Evolutionary conservation across 2,797 vertebrate genomes (phyloP).

Genomic region (Mionectes olivaceus): DNA sequence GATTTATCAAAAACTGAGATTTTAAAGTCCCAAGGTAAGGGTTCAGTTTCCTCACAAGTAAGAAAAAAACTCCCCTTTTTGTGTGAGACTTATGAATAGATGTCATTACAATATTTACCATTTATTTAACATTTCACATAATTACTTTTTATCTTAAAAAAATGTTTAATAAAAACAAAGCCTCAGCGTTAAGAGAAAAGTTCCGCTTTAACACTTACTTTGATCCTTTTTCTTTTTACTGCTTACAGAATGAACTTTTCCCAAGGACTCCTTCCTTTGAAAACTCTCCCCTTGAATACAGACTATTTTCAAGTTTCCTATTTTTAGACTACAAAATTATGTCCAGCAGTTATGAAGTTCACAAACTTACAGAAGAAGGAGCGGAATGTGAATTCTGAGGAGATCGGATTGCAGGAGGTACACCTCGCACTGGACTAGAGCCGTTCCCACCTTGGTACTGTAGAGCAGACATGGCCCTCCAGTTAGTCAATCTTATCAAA

Average conservation of each 20-base stretch:
- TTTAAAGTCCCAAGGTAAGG: not conserved
- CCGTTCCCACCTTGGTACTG: constrained; percentile 98
- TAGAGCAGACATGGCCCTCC: not conserved
- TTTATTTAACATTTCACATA: not conserved
- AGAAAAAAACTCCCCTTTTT: not conserved
- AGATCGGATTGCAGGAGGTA: constrained; percentile 92
- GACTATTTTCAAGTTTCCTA: not conserved
- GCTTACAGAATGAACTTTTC: not conserved
- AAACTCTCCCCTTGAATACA: not conserved
- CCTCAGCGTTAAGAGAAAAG: not conserved
- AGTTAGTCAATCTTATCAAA: constrained; percentile 12
- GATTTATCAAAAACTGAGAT: not conserved
- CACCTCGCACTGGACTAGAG: constrained; percentile 95
- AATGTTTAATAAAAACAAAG: not conserved
- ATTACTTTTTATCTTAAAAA: not conserved
- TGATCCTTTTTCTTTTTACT: not conserved
- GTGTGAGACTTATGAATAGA: not conserved
- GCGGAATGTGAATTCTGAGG: constrained; percentile 98
- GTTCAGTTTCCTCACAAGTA: not conserved
- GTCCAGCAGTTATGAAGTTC: not conserved
- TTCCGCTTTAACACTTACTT: not conserved
- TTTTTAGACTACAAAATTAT: not conserved
- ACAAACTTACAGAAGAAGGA: constrained; percentile 90
- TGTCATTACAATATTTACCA: not conserved
- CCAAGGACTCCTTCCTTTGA: not conserved